Base-by-base conservation (phyloP, 2,797 vertebrate species). In the Leptodactylus fallax region DNA sequence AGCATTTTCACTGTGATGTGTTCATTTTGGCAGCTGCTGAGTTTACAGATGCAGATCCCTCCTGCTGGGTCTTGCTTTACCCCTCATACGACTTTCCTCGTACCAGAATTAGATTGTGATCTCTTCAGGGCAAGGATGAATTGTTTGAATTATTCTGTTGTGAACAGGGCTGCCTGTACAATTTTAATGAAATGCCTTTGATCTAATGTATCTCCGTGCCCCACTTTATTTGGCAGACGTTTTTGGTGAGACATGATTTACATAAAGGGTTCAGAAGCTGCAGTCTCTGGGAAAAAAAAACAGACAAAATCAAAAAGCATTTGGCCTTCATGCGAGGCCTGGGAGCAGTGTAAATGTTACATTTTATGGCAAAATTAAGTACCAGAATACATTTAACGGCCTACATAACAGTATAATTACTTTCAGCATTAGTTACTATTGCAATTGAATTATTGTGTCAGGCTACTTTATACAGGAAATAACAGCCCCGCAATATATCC, bases 291-390 rank as follows among this genome's bases (percentile, higher is more conserved):
- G 74, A 81, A 85, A 60, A 47, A 67, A 82, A 56, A 58, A 76
- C 72, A 60, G 74, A 36, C 61, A 53, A 89, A 86, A 78, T 71
- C 79, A 79, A 79, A 86, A 86, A 82, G 71, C 72, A 58, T 82
- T 83, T 79, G 88, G 88, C 85, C 88, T 86, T 86, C 79, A 86
- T 69, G 45, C 67, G 84, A 89, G 85, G 74, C 88, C 67, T 79
- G 88, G 88, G 88, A 89, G 85, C 85, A 69, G 84, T 89, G 88
- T 89, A 89, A 89, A 89, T 89, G 88, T 86, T 86, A 89, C 13
- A 25, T 89, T 89, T 89, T 86, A 89, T 89, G 85, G 88, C 61
- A 79, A 86, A 89, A 89, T 89, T 89, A 89, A 89, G 84, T 82
- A 89, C 79, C 87, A 89, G 87, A 83, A 89, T 89, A 77, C 84